Percentiles rank a stretch among this genome's conserved stretches.
Evolutionary conservation across 2,888 invertebrate species (phyloP).

Genomic region (Tetramorium bicarinatum): DNA sequence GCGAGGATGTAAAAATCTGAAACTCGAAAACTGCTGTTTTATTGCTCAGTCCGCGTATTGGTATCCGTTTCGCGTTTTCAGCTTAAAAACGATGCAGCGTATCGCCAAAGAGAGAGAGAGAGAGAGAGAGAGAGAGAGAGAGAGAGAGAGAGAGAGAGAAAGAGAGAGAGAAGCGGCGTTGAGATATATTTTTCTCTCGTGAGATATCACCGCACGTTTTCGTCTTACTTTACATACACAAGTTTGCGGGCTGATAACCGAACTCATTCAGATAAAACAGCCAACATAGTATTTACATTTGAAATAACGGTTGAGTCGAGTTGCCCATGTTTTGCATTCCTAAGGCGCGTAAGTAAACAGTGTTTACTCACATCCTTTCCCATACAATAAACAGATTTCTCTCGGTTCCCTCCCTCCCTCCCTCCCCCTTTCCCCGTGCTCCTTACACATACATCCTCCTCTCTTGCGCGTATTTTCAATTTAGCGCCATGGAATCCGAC

Average conservation of each 20-base stretch:
- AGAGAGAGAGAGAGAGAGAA: no score
- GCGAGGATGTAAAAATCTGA: not conserved
- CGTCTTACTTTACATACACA: slow-evolving; percentile 19
- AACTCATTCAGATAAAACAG: slow-evolving; percentile 36
- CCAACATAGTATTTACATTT: slow-evolving; percentile 44
- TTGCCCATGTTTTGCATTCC: slow-evolving; percentile 35
- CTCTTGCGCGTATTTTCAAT: not conserved
- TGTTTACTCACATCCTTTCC: slow-evolving; percentile 35
- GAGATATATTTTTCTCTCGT: slow-evolving; percentile 4
- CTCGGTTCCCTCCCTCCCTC: not conserved
- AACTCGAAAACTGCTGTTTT: not conserved
- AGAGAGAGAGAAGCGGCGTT: not conserved
- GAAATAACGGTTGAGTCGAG: slow-evolving; percentile 35
- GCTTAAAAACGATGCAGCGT: not conserved
- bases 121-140: not conserved
- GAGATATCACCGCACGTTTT: slow-evolving; percentile 12
- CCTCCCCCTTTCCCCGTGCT: no score
- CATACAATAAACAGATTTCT: slow-evolving; percentile 40
- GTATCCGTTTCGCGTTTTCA: not conserved
- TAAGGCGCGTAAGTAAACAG: not conserved
- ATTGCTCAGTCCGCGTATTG: not conserved
- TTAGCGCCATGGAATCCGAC: not conserved
- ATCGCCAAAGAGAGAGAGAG: not conserved
- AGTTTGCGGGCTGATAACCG: slow-evolving; percentile 28
- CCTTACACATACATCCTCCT: not conserved